Evolutionary conservation across 2,888 invertebrate genomes (phyloP).

Genomic region (Thumatha senex): DNA sequence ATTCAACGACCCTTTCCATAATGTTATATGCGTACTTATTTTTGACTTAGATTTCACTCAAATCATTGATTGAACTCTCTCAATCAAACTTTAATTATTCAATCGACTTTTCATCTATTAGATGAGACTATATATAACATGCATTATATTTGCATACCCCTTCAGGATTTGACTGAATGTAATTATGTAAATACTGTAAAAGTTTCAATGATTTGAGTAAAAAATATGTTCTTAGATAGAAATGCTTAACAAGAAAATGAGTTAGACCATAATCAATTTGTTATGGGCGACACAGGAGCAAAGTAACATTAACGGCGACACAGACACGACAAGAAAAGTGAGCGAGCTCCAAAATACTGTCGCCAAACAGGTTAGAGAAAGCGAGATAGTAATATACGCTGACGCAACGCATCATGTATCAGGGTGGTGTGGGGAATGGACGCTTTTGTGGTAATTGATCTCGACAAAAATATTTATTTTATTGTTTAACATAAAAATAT

Average conservation of each 20-base stretch:
- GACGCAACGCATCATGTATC: slow-evolving; percentile 29
- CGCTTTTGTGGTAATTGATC: slow-evolving; percentile 6
- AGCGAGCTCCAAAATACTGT: slow-evolving; percentile 93
- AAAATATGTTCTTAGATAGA: slow-evolving; percentile 14
- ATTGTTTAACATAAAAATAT: too few species aligned
- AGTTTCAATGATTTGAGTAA: slow-evolving; percentile 27
- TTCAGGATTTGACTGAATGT: too few species aligned
- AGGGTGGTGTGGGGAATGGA: slow-evolving; percentile 14
- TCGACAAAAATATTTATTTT: too few species aligned
- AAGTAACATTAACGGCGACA: slow-evolving; percentile 74
- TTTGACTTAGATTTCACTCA: slow-evolving; percentile 20
- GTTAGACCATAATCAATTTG: slow-evolving; percentile 50
- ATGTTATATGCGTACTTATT: slow-evolving; percentile 24
- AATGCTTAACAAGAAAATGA: slow-evolving; percentile 26
- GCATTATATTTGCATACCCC: too few species aligned
- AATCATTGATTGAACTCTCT: slow-evolving; percentile 10
- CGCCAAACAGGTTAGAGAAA: slow-evolving; percentile 90
- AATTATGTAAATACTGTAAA: too few species aligned
- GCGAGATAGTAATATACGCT: slow-evolving; percentile 18
- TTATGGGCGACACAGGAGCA: slow-evolving; percentile 70
- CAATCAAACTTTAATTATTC: neutral
- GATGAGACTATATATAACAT: too few species aligned
- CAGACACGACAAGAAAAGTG: slow-evolving; percentile 80
- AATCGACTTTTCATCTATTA: too few species aligned
- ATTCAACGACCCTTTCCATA: slow-evolving; percentile 7